phyloP scores from a whole-genome alignment of 2,797 vertebrate genomes.

The Microcaecilia unicolor region DNA sequence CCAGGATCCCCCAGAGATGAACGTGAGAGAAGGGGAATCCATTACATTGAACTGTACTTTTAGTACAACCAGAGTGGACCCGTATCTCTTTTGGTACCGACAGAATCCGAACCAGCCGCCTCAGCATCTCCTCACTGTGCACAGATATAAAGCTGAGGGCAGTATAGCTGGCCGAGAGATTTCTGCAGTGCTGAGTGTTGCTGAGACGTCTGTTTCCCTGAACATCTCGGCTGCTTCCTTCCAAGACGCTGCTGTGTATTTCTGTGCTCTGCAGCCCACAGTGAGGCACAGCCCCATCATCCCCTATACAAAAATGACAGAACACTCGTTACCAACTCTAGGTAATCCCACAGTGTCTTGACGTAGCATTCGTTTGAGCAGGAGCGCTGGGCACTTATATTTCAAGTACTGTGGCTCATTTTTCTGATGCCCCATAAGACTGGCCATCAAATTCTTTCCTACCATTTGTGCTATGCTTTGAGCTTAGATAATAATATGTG shows the following conservation, averaged over 20 bases:
- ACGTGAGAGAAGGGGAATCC: too few relatives aligned
- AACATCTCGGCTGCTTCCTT: background rate
- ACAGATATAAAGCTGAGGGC: background rate
- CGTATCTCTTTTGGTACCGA: background rate
- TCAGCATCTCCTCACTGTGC: background rate
- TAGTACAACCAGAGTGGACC: background rate
- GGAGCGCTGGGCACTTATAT: too few relatives aligned
- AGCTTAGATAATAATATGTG: too few relatives aligned
- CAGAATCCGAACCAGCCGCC: background rate
- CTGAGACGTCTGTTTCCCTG: background rate
- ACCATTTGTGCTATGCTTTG: too few relatives aligned
- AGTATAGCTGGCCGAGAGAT: background rate
- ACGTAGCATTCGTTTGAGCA: too few relatives aligned
- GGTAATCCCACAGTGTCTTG: too few relatives aligned
- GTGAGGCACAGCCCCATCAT: accelerated
- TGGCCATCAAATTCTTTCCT: too few relatives aligned
- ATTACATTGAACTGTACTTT: too few relatives aligned
- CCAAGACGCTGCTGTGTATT: background rate
- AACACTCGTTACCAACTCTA: too few relatives aligned
- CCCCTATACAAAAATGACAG: background rate
- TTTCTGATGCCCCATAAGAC: too few relatives aligned
- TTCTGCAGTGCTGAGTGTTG: background rate
- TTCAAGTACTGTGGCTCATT: too few relatives aligned
- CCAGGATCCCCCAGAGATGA: too few relatives aligned
- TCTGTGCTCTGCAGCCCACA: constrained; percentile 1